Percentiles rank a stretch among this genome's conserved stretches.
phyloP scores from a whole-genome alignment of 2,113 vertebrate species.

The Malurus cyaneus region DNA sequence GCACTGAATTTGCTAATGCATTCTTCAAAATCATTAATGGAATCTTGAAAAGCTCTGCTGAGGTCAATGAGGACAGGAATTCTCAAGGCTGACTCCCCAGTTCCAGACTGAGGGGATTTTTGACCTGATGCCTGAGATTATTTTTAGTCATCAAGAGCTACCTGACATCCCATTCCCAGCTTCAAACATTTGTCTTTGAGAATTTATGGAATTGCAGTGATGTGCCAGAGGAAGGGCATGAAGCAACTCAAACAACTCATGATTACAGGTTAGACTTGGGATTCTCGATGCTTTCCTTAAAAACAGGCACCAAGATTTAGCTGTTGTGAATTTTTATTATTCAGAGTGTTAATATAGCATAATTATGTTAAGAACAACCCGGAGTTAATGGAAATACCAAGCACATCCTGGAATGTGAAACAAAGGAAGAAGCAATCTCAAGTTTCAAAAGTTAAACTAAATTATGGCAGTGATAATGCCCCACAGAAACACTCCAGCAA shows the following conservation, averaged over 20 bases:
- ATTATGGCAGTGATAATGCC: neutral
- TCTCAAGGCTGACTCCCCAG: neutral
- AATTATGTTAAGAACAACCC: neutral
- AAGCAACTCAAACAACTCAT: neutral
- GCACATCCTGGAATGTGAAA: neutral
- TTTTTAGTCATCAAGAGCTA: neutral
- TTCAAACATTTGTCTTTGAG: neutral
- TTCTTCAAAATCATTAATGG: neutral
- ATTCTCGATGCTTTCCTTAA: neutral
- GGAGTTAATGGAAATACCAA: neutral
- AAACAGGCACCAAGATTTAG: neutral
- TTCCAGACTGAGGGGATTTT: neutral
- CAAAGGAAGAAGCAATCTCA: neutral
- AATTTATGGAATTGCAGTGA: neutral
- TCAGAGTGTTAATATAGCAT: neutral
- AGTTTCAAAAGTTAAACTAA: neutral
- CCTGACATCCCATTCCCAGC: neutral
- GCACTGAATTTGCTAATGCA: neutral
- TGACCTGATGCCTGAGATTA: too few species aligned
- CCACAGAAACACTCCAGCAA: neutral
- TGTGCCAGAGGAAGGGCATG: neutral
- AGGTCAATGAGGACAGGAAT: neutral
- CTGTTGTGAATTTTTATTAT: neutral
- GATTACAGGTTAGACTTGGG: neutral
- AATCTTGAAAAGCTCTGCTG: neutral